Evolutionary conservation across 2,888 invertebrate species (phyloP).

Genomic region (Andricus quercusramuli): DNA sequence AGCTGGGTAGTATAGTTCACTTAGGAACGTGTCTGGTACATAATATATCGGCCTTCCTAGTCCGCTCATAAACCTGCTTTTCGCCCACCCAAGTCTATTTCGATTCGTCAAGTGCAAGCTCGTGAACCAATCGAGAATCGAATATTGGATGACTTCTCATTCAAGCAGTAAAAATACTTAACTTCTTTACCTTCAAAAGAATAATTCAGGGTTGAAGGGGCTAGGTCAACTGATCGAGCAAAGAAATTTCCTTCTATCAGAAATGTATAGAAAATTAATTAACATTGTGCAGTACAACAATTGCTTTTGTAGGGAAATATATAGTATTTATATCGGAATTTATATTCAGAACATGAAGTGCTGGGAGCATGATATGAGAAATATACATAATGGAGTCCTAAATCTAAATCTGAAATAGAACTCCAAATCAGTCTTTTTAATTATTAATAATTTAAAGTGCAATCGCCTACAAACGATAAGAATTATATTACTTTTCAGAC

Average conservation of each 20-base stretch:
- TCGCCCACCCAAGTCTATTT: constrained; percentile 34
- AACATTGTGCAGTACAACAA: not conserved
- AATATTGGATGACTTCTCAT: constrained; percentile 26
- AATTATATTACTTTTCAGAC: too few species aligned
- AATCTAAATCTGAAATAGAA: too few species aligned
- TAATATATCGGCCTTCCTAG: constrained; percentile 29
- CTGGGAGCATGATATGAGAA: not conserved
- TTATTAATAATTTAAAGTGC: too few species aligned
- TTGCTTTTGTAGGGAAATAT: too few species aligned
- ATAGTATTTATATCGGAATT: not conserved
- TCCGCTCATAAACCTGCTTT: constrained; percentile 37
- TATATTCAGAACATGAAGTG: too few species aligned
- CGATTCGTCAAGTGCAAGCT: constrained; percentile 31
- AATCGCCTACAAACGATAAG: too few species aligned
- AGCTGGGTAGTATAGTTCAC: constrained; percentile 27
- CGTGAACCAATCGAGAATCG: constrained; percentile 36
- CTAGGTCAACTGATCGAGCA: not conserved
- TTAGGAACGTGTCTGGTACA: constrained; percentile 36
- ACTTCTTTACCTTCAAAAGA: not conserved
- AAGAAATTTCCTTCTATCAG: not conserved
- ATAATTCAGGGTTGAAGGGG: not conserved
- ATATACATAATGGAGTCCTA: not conserved
- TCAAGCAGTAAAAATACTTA: not conserved
- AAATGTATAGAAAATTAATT: not conserved
- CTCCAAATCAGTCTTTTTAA: too few species aligned